Conservation (phyloP, 2,113 vertebrate species). For the Calidris pygmaea region DNA sequence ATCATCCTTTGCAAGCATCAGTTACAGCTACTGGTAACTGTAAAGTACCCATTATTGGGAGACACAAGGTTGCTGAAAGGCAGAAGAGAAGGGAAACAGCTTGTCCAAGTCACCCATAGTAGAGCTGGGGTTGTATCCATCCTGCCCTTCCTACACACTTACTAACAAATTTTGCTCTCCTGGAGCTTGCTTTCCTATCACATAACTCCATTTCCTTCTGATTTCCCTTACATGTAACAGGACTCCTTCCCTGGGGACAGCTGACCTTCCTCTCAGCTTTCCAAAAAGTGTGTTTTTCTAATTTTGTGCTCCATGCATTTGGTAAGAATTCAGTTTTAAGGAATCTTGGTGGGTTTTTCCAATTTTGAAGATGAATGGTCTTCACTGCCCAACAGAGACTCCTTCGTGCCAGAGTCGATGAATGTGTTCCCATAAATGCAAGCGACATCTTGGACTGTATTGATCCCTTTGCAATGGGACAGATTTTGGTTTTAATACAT, state of each 20-base stretch:
- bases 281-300: constrained; percentile 23
- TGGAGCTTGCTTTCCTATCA: neutral
- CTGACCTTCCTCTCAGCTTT: constrained; percentile 2
- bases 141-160: rapidly evolving
- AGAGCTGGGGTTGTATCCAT: neutral
- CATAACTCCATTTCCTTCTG: neutral
- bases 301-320: neutral
- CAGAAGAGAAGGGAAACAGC: neutral
- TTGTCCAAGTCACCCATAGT: neutral
- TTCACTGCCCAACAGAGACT: neutral
- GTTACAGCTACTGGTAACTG: neutral
- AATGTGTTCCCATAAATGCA: neutral
- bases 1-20: rapidly evolving
- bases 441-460: neutral
- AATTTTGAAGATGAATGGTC: neutral
- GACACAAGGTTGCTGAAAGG: neutral
- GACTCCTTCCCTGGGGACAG: neutral
- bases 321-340: neutral
- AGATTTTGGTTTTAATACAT: neutral
- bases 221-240: neutral
- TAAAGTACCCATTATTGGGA: neutral
- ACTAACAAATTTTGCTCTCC: neutral
- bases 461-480: neutral
- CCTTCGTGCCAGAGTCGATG: neutral
- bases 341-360: neutral